These are phyloP conservation scores for Sphenopsis melanotis DNA, from an alignment of 2,797 vertebrate species.

Conservation along the genomic window DNA sequence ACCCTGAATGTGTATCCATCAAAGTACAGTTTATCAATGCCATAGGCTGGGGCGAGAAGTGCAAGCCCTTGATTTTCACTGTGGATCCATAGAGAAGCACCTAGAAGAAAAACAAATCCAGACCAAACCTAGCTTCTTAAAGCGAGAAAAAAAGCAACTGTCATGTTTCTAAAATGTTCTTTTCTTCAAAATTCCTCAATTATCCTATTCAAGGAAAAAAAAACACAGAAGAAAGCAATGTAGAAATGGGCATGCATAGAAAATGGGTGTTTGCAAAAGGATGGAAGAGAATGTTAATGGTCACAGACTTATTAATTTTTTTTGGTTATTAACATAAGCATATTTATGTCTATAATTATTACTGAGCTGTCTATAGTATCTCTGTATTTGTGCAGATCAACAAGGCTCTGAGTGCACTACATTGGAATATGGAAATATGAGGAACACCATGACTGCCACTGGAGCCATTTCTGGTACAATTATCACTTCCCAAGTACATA, in stretches of 20 bases:
- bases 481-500: not conserved
- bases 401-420: not conserved
- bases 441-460: not conserved
- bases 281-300: not conserved
- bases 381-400: not conserved
- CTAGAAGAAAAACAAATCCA: not conserved
- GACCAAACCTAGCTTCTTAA: not conserved
- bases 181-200: not conserved
- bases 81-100: slow-evolving; percentile 59
- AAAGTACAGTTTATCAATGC: slow-evolving; percentile 76
- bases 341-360: not conserved
- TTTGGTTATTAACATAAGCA: not conserved
- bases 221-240: not conserved
- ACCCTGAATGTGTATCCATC: slow-evolving; percentile 69
- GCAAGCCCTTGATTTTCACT: slow-evolving; percentile 65
- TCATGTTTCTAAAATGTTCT: not conserved
- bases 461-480: not conserved
- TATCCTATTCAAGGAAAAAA: not conserved
- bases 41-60: slow-evolving; percentile 65
- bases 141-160: not conserved
- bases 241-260: not conserved
- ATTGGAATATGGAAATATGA: not conserved
- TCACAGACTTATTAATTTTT: not conserved
- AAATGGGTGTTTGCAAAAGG: not conserved
- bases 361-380: not conserved